Evolutionary conservation across 2,113 vertebrate genomes (phyloP).

Genomic region (Colossoma macropomum): DNA sequence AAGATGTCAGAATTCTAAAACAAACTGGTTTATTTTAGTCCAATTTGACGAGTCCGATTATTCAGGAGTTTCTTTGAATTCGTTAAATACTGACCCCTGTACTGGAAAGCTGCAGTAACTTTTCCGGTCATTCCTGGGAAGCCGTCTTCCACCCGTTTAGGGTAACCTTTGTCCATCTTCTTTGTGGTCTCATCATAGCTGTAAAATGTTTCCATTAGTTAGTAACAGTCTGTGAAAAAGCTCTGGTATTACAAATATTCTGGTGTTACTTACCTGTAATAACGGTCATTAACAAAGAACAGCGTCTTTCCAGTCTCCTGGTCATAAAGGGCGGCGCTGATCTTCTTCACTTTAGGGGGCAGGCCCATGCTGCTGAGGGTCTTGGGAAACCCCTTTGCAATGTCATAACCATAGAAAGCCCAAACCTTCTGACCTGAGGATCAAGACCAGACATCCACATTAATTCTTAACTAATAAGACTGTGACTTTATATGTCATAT

Average conservation of each 20-base stretch:
- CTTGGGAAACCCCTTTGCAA: constrained; percentile 79
- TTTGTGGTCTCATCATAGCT: constrained; percentile 82
- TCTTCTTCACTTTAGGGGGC: constrained; percentile 73
- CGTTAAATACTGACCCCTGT: constrained; percentile 71
- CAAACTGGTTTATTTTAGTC: neutral
- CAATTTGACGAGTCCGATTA: neutral
- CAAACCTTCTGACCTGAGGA: constrained; percentile 81
- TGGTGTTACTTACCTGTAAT: constrained; percentile 84
- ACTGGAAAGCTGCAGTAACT: constrained; percentile 83
- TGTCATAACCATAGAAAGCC: constrained; percentile 82
- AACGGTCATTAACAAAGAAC: constrained; percentile 80
- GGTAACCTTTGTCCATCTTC: constrained; percentile 82
- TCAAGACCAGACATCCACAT: neutral
- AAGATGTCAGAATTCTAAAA: constrained; percentile 44
- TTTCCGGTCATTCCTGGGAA: constrained; percentile 75
- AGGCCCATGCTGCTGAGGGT: constrained; percentile 79
- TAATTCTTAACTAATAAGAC: too few species aligned
- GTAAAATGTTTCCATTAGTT: neutral
- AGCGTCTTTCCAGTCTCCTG: constrained; percentile 75
- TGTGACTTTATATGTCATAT: too few species aligned
- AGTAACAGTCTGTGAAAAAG: constrained; percentile 45
- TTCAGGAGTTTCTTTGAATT: constrained; percentile 63
- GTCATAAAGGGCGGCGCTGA: constrained; percentile 84
- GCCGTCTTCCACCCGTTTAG: constrained; percentile 67
- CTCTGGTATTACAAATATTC: constrained; percentile 24